These are phyloP conservation scores for Neodontobutis hainanensis DNA, from an alignment of 2,113 vertebrate species.

Conservation along the genomic window DNA sequence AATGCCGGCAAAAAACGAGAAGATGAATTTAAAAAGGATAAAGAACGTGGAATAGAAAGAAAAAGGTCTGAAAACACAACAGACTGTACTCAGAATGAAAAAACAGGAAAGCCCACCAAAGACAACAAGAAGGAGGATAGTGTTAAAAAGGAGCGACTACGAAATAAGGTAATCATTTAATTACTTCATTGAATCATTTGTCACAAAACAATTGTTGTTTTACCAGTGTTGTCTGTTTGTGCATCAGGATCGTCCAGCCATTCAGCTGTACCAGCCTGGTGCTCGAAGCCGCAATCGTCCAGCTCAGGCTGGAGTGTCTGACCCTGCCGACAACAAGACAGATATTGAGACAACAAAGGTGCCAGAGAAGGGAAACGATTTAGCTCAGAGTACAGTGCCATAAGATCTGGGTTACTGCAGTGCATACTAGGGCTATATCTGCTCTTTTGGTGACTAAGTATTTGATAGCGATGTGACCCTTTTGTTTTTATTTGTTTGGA, in stretches of 20 bases:
- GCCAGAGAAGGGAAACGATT: slow-evolving; percentile 83
- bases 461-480: slow-evolving; percentile 52
- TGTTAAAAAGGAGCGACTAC: slow-evolving; percentile 88
- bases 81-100: slow-evolving; percentile 80
- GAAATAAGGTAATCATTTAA: slow-evolving; percentile 87
- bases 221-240: slow-evolving; percentile 26
- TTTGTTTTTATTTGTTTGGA: slow-evolving; percentile 56
- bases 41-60: slow-evolving; percentile 85
- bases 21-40: slow-evolving; percentile 89
- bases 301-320: slow-evolving; percentile 51
- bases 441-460: slow-evolving; percentile 47
- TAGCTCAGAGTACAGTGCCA: slow-evolving; percentile 57
- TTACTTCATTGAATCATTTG: background rate
- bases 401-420: background rate
- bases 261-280: slow-evolving; percentile 97
- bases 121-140: slow-evolving; percentile 89
- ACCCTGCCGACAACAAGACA: slow-evolving; percentile 81
- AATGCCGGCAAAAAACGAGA: slow-evolving; percentile 86
- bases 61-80: slow-evolving; percentile 80
- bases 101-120: slow-evolving; percentile 81
- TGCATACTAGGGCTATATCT: slow-evolving; percentile 12
- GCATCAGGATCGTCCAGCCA: slow-evolving; percentile 93
- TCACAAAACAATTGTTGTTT: background rate
- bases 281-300: slow-evolving; percentile 87
- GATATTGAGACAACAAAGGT: slow-evolving; percentile 83